A percentile compares a stretch with the other conserved stretches of the same genome.
phyloP scores from a whole-genome alignment of 2,888 invertebrate genomes.

The Pollenia griseotomentosa region DNA sequence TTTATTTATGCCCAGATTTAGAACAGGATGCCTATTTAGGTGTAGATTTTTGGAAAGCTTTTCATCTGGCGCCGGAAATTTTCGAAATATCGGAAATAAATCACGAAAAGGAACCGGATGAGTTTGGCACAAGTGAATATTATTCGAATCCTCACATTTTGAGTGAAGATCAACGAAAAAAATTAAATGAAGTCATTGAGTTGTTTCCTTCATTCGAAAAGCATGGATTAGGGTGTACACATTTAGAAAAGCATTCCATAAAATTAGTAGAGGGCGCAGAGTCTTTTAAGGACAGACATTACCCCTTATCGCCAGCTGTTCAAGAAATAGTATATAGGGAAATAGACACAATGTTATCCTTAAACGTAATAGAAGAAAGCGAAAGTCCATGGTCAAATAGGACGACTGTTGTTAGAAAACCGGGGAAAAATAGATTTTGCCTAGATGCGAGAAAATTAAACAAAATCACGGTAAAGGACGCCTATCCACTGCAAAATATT shows the following conservation, averaged over 20 bases:
- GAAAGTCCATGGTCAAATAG: conserved; percentile 69
- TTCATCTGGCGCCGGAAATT: conserved; percentile 23
- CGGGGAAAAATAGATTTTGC: conserved; percentile 68
- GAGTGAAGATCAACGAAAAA: too few species aligned
- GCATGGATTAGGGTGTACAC: conserved; percentile 56
- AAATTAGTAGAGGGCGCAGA: too few species aligned
- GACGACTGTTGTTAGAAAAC: conserved; percentile 76
- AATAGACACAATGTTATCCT: too few species aligned
- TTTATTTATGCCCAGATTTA: conserved; percentile 33
- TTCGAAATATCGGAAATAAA: not conserved
- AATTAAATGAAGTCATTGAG: not conserved
- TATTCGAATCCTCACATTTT: not conserved
- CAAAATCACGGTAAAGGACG: too few species aligned
- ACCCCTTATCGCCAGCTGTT: conserved; percentile 68
- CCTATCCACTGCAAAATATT: too few species aligned
- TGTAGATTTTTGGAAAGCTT: conserved; percentile 41
- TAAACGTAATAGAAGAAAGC: too few species aligned
- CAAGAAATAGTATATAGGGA: conserved; percentile 44
- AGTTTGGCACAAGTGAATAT: not conserved
- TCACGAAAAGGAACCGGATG: not conserved
- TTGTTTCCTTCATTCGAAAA: conserved; percentile 40
- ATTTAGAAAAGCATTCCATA: conserved; percentile 13
- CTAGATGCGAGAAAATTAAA: too few species aligned
- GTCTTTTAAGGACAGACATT: conserved; percentile 68
- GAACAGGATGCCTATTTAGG: conserved; percentile 36